Percentiles rank a stretch among this genome's conserved stretches.
These are phyloP conservation scores for Mola mola DNA, from an alignment of 2,113 vertebrate genomes.

Conservation along the genomic window DNA sequence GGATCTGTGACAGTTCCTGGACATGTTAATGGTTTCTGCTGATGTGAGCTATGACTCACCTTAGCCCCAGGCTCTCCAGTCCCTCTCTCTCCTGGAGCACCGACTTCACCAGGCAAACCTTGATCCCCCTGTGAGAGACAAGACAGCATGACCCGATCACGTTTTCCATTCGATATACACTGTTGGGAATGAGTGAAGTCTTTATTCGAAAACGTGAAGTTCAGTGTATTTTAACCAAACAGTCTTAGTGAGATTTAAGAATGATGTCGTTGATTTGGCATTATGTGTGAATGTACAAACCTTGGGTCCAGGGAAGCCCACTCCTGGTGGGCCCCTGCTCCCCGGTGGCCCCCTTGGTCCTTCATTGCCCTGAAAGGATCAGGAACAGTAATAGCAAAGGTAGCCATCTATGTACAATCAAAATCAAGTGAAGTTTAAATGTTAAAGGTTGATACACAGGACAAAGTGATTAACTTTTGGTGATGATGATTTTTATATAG, in stretches of 20 bases:
- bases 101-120: conserved; percentile 85
- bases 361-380: conserved; percentile 86
- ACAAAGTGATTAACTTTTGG: too few species aligned
- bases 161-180: too few species aligned
- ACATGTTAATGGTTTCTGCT: not conserved
- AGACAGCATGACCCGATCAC: not conserved
- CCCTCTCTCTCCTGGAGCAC: conserved; percentile 83
- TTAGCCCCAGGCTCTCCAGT: conserved; percentile 83
- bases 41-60: conserved; percentile 58
- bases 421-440: too few species aligned
- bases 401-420: not conserved
- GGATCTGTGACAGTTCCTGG: not conserved
- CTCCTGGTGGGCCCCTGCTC: conserved; percentile 83
- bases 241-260: not conserved
- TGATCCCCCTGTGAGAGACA: conserved; percentile 81
- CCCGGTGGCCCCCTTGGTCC: conserved; percentile 86
- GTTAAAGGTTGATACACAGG: too few species aligned
- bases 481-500: too few species aligned
- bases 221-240: too few species aligned
- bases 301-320: conserved; percentile 87
- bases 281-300: conserved; percentile 59
- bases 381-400: too few species aligned
- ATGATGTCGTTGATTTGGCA: not conserved
- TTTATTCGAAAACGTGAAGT: too few species aligned
- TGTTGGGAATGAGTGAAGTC: too few species aligned